phyloP scores from a whole-genome alignment of 92 coral and sea anemone genomes.

The Palythoa grandis region DNA sequence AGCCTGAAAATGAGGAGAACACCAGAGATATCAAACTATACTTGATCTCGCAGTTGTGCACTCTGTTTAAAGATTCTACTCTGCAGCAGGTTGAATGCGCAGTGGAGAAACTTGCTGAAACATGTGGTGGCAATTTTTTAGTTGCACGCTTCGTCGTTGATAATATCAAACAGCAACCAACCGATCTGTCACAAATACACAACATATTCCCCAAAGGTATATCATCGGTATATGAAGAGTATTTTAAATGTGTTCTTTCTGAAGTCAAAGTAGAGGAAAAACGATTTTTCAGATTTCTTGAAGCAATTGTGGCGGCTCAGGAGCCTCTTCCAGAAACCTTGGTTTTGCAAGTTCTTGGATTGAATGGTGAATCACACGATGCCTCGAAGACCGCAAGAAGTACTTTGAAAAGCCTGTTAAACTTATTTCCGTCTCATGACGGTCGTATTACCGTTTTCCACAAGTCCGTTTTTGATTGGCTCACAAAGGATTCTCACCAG shows the following conservation, averaged over 20 bases:
- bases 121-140: slow-evolving; percentile 23
- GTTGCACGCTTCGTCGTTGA: slow-evolving; percentile 33
- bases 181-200: slow-evolving; percentile 14
- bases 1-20: slow-evolving; percentile 16
- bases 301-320: slow-evolving; percentile 36
- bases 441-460: slow-evolving; percentile 28
- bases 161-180: neutral
- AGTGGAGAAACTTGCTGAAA: slow-evolving; percentile 8
- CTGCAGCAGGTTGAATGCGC: slow-evolving; percentile 5
- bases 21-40: slow-evolving; percentile 27
- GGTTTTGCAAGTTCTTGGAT: slow-evolving; percentile 21
- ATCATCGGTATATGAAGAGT: slow-evolving; percentile 36
- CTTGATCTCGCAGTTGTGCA: slow-evolving; percentile 1
- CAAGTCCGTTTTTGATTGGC: slow-evolving; percentile 41
- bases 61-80: slow-evolving; percentile 18
- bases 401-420: slow-evolving; percentile 22
- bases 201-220: slow-evolving; percentile 30
- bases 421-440: slow-evolving; percentile 13
- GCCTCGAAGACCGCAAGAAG: slow-evolving; percentile 3
- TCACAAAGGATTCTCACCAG: neutral
- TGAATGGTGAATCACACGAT: slow-evolving; percentile 24
- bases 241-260: slow-evolving; percentile 13
- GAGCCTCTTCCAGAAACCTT: slow-evolving; percentile 34
- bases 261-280: slow-evolving; percentile 19
- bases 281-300: slow-evolving; percentile 9